A percentile compares a stretch with the other conserved stretches of the same genome.
These are phyloP conservation scores for Miniopterus natalensis DNA, from an alignment of 2,113 vertebrate species.

Conservation along the genomic window DNA sequence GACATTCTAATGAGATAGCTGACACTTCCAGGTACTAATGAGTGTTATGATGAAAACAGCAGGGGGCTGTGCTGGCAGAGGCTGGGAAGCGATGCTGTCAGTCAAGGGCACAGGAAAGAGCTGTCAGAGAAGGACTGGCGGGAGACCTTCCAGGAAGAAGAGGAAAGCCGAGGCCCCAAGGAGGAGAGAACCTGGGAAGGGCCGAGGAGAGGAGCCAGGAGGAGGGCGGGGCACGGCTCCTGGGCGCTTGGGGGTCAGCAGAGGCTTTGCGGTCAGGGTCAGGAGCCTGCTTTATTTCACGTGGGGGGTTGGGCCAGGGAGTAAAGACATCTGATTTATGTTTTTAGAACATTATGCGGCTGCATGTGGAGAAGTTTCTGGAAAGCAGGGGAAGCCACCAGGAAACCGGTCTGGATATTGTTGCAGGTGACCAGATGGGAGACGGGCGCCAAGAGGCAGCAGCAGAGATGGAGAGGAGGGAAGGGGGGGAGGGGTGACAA, in stretches of 20 bases:
- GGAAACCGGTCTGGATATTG: neutral
- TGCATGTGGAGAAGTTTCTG: neutral
- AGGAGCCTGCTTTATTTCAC: neutral
- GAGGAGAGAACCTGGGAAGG: neutral
- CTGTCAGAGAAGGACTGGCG: neutral
- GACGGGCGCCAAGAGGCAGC: neutral
- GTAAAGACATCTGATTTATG: neutral
- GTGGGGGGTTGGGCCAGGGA: neutral
- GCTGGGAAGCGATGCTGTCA: neutral
- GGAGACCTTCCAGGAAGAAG: neutral
- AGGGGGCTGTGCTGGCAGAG: neutral
- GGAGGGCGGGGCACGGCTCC: neutral
- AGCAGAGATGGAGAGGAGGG: neutral
- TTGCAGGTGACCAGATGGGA: neutral
- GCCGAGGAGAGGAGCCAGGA: neutral
- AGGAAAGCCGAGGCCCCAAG: no score
- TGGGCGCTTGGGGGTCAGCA: rapidly evolving
- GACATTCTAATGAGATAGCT: neutral
- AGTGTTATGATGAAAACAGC: neutral
- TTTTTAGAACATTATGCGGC: neutral
- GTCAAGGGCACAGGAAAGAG: neutral
- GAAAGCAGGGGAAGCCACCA: neutral
- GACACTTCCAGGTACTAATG: neutral
- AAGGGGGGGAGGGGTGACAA: neutral
- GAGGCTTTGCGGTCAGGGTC: neutral